phyloP scores from a whole-genome alignment of 1,140 invertebrate species.

The Venturia canescens region DNA sequence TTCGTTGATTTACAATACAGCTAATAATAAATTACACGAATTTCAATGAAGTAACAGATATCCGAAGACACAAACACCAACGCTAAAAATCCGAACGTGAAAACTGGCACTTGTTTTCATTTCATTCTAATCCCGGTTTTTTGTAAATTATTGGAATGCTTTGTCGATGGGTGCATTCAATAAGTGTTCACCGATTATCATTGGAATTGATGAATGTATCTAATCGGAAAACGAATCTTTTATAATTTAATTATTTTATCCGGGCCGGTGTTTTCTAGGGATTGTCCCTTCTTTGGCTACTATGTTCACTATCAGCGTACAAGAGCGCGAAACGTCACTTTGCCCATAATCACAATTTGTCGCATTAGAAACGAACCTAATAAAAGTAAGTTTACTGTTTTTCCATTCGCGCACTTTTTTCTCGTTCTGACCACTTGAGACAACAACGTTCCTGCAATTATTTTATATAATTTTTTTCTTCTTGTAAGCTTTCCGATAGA shows the following conservation, averaged over 20 bases:
- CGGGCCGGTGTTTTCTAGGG: neutral
- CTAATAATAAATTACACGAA: neutral
- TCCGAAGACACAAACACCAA: slow-evolving; percentile 10
- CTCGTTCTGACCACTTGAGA: neutral
- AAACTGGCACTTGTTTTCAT: neutral
- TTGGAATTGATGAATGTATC: slow-evolving; percentile 5
- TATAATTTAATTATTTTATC: neutral
- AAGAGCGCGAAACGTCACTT: neutral
- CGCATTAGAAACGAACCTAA: slow-evolving; percentile 37
- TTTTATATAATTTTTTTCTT: slow-evolving; percentile 66
- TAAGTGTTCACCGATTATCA: neutral
- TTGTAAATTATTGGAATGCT: neutral
- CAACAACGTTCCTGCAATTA: neutral
- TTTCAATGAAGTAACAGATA: neutral
- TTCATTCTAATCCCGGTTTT: neutral
- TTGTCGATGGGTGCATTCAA: neutral
- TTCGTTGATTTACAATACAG: neutral
- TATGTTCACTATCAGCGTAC: neutral
- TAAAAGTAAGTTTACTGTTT: slow-evolving; percentile 33
- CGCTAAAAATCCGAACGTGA: neutral
- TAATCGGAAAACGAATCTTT: neutral
- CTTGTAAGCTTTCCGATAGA: slow-evolving; percentile 81
- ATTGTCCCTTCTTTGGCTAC: slow-evolving; percentile 39
- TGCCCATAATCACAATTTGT: neutral
- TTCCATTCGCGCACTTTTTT: slow-evolving; percentile 45